Evolutionary conservation across 2,797 vertebrate genomes (phyloP), one percentile per base, ranked within the genome.

Genomic region (Sphenodon punctatus): DNA sequence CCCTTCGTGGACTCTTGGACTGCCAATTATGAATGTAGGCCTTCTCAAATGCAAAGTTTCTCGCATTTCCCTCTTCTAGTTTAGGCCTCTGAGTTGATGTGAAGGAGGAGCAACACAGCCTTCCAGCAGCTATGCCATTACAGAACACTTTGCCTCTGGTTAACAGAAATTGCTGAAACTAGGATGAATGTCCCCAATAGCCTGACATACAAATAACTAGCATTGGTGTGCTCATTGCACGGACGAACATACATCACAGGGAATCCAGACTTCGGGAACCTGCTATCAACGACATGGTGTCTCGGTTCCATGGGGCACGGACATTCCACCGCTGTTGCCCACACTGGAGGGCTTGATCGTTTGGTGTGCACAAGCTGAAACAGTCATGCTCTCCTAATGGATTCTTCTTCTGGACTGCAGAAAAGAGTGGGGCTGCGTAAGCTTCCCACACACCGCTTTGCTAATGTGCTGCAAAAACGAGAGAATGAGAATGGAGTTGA

Each of bases 161-260:
- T 75, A 86, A 82, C 63, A 75, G 82, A 80, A 88, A 84, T 39
- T 72, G 70, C 55, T 92, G 78, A 89, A 92, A 89, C 58, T 4
- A 88, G 89, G 85, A 93, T 88, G 88, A 92, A 92, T 93, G 88
- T 70, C 66, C 91, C 80, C 88, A 91, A 91, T 89, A 91, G 84
- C 76, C 84, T 66, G 74, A 85, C 78, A 85, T 86, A 92, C 80
- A 90, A 86, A 88, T 85, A 91, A 73, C 82, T 88, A 88, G 74
- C 71, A 56, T n/a, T 68, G 73, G 74, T 67, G 51, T 48, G 84
- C 78, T 82, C 84, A 92, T 73, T 89, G 81, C 73, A 78, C 78
- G 86, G 68, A 27, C 67, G 75, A 83, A 63, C 80, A 91, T 78
- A 72, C 6, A 90, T 92, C 89, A 83, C 71, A 1, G 0, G 46